These are phyloP conservation scores for Cyphomyrmex costatus DNA, from an alignment of 1,140 invertebrate species.

Conservation along the genomic window DNA sequence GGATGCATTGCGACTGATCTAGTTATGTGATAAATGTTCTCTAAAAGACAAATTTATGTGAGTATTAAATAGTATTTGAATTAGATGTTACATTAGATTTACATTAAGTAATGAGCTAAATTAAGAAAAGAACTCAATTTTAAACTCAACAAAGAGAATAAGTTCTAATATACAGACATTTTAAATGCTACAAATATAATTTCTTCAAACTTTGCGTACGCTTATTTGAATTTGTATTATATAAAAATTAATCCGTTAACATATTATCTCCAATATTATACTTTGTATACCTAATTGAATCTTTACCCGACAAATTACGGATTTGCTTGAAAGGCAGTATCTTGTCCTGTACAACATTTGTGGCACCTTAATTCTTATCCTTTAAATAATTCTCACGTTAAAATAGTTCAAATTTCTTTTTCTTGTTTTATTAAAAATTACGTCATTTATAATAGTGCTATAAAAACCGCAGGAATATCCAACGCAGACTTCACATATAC, in stretches of 20 bases:
- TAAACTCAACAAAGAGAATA: not conserved
- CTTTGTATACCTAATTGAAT: conserved; percentile 24
- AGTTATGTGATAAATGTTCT: conserved; percentile 54
- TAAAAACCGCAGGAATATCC: not conserved
- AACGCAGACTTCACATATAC: not conserved
- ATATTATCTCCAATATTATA: not conserved
- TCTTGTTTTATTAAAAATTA: not conserved
- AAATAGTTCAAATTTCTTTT: not conserved
- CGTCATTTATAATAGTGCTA: not conserved
- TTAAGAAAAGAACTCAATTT: not conserved
- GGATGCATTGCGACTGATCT: conserved; percentile 71
- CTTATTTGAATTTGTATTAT: conserved; percentile 3
- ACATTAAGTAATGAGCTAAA: not conserved
- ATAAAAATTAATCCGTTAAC: not conserved
- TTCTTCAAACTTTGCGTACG: not conserved
- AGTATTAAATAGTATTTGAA: conserved; percentile 3
- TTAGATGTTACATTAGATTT: not conserved
- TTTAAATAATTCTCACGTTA: conserved; percentile 4
- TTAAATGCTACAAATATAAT: not conserved
- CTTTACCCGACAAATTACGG: not conserved
- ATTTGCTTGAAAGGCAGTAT: not conserved
- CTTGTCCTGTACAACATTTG: conserved; percentile 43
- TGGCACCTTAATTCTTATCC: not conserved
- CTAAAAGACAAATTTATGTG: conserved; percentile 63
- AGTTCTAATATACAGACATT: not conserved